Conservation (phyloP, 1,140 invertebrate genomes). For the Tenebrio molitor region DNA sequence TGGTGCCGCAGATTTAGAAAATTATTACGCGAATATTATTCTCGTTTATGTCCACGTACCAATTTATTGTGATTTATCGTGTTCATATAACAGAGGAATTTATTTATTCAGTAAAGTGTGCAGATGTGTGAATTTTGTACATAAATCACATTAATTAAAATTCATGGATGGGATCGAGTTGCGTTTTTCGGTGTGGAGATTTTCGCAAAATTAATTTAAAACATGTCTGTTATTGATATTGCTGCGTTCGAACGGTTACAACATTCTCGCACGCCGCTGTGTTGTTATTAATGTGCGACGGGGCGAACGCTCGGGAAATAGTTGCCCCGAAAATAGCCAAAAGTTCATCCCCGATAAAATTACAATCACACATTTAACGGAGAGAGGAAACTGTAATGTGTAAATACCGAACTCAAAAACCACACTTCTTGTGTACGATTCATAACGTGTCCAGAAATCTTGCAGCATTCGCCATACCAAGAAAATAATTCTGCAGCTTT, state of each 20-base stretch:
- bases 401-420: too few species aligned
- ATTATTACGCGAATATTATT: slow-evolving; percentile 42
- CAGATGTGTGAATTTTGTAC: slow-evolving; percentile 31
- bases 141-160: slow-evolving; percentile 41
- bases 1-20: slow-evolving; percentile 25
- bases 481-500: too few species aligned
- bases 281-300: slow-evolving; percentile 27
- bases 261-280: slow-evolving; percentile 21
- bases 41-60: slow-evolving; percentile 28
- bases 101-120: slow-evolving; percentile 22
- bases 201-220: slow-evolving; percentile 35
- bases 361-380: too few species aligned
- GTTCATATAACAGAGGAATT: slow-evolving; percentile 16
- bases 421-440: too few species aligned
- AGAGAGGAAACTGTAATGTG: too few species aligned
- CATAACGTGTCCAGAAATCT: too few species aligned
- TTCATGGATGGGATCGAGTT: slow-evolving; percentile 24
- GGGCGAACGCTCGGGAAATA: slow-evolving; percentile 29
- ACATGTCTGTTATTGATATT: slow-evolving; percentile 38
- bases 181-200: slow-evolving; percentile 21
- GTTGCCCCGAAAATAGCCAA: slow-evolving; percentile 29
- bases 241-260: slow-evolving; percentile 27
- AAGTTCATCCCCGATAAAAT: too few species aligned
- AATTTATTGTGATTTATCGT: slow-evolving; percentile 42
- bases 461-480: too few species aligned